Evolutionary conservation across 2,113 vertebrate species (phyloP).

Genomic region (Pycnonotus jocosus): DNA sequence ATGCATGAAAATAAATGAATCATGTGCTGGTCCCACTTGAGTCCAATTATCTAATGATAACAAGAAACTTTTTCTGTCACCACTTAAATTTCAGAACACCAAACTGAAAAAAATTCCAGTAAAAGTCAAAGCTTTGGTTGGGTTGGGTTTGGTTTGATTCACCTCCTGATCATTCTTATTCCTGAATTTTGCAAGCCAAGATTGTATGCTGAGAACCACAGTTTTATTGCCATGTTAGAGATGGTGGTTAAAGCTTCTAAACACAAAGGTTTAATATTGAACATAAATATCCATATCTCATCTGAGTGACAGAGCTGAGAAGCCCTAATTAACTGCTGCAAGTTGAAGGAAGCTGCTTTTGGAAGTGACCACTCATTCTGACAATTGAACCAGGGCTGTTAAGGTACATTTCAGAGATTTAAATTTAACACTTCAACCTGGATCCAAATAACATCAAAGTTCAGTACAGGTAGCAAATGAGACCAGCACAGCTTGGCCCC

Average conservation of each 20-base stretch:
- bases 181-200: not conserved
- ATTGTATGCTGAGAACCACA: not conserved
- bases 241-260: not conserved
- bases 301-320: not conserved
- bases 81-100: not conserved
- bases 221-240: not conserved
- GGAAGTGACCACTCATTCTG: not conserved
- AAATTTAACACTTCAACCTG: not conserved
- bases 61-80: not conserved
- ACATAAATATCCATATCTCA: not conserved
- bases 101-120: not conserved
- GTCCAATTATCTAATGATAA: not conserved
- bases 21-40: not conserved
- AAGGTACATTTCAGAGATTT: not conserved
- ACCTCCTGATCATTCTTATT: not conserved
- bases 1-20: not conserved
- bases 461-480: not conserved
- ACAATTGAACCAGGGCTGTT: not conserved
- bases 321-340: not conserved
- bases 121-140: not conserved
- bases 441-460: not conserved
- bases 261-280: not conserved
- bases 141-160: not conserved
- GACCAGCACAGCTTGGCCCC: not conserved
- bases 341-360: not conserved